Conservation (phyloP, 37 sponge, comb jelly and placozoan species). For the Oopsacas minuta region DNA sequence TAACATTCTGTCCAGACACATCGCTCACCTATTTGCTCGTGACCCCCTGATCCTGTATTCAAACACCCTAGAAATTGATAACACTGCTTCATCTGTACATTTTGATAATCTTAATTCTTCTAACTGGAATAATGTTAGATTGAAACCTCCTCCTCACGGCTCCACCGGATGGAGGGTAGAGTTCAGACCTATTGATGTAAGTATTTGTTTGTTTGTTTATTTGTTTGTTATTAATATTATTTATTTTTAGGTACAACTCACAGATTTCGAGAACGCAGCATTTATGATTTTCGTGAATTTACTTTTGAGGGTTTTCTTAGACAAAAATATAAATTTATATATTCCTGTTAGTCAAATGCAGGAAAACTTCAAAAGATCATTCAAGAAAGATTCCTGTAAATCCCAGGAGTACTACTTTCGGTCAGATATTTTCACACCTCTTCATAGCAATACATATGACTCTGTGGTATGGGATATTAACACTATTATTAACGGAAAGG, state of each 20-base stretch:
- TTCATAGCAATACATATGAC: constrained; percentile 34
- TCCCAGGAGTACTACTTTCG: constrained; percentile 69
- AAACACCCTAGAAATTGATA: constrained; percentile 63
- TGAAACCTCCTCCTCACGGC: constrained; percentile 90
- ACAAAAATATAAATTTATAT: constrained; percentile 77
- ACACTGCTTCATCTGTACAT: background rate
- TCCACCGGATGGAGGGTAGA: constrained; percentile 98
- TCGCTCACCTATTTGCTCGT: constrained; percentile 84
- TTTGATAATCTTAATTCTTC: constrained; percentile 86
- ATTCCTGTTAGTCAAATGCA: constrained; percentile 57
- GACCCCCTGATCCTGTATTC: constrained; percentile 76
- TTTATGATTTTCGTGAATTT: constrained; percentile 74
- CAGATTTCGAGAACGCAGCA: constrained; percentile 97
- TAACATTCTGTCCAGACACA: constrained; percentile 65
- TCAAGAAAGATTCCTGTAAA: constrained; percentile 54
- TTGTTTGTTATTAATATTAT: no score
- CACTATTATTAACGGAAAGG: constrained; percentile 88
- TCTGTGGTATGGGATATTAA: constrained; percentile 57
- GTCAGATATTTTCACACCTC: constrained; percentile 37
- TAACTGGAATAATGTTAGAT: constrained; percentile 96
- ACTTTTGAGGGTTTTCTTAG: constrained; percentile 70
- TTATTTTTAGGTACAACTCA: constrained; percentile 58
- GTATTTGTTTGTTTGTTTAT: background rate
- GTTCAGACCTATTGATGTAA: constrained; percentile 79
- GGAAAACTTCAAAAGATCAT: constrained; percentile 72